Evolutionary conservation across 2,797 vertebrate genomes (phyloP), one percentile per base, ranked within the genome.

Genomic region (Ctenopoma kingsleyae): DNA sequence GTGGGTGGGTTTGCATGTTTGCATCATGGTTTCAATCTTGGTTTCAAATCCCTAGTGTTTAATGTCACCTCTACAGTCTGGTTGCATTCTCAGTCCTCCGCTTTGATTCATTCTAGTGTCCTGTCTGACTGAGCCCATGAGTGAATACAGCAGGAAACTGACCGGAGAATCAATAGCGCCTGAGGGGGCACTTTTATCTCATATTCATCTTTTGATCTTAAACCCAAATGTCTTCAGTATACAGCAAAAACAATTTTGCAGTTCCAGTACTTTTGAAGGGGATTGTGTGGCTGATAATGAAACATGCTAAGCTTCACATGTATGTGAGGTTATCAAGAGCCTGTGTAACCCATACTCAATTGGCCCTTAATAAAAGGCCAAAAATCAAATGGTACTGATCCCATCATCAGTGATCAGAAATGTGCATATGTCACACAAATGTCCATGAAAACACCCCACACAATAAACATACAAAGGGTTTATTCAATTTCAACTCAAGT

Each of bases 41-140:
- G 23, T 25, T 25, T 25, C 23, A 25, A 25, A 25, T 25, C 23
- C 23, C 4, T 25, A 25, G 32, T 74, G 67, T 81, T 76, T 81
- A 59, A 82, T 53, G 80, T 80, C 66, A 13, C 69, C 46, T 74
- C 20, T 79, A 59, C 56, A 71, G 55, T 56, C 43, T 48, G 49
- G 55, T 48, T 82, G 67, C 82, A 90, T 87, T 93, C 83, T 84
- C 66, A 48, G 54, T 64, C 75, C 23, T 25, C 23, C 23, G 2
- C 23, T 27, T 27, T 27, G 3, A 27, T 27, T 27, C 25, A 27
- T 27, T 27, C 71, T 78, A 79, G 70, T 32, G 47, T 78, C 55
- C 59, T 85, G 62, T 25, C 23, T 25, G 23, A 25, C 23, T 25
- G 23, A 25, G 23, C 23, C n/a, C n/a, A n/a, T n/a, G n/a, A n/a